Evolutionary conservation across 2,113 vertebrate genomes (phyloP).

Genomic region (Corydoras sp.): DNA sequence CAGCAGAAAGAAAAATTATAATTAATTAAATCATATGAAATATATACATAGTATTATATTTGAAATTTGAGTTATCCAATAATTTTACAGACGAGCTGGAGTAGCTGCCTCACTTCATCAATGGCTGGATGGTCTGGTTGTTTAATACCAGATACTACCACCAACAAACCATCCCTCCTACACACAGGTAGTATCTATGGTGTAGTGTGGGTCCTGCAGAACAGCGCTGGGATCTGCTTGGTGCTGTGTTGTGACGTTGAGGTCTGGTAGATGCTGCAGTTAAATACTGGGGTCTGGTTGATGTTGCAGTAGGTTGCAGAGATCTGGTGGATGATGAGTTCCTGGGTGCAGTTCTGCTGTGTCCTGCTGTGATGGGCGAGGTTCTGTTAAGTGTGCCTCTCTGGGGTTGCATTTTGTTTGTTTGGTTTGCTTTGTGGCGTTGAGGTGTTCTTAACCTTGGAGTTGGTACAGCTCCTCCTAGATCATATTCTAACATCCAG

Average conservation of each 20-base stretch:
- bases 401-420: too few species aligned
- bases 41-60: too few species aligned
- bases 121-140: too few species aligned
- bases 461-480: too few species aligned
- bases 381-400: background rate
- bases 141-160: too few species aligned
- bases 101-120: background rate
- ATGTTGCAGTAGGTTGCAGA: background rate
- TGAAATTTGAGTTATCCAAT: too few species aligned
- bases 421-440: too few species aligned
- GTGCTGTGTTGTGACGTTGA: background rate
- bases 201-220: background rate
- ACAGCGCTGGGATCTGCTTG: background rate
- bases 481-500: constrained; percentile 7
- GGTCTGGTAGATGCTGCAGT: background rate
- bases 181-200: background rate
- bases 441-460: too few species aligned
- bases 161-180: too few species aligned
- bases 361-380: background rate
- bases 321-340: background rate
- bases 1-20: too few species aligned
- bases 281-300: background rate
- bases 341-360: background rate
- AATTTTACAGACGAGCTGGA: background rate
- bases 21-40: too few species aligned